Conservation (phyloP, 2,888 invertebrate genomes). For the Stictocephala bisonia region DNA sequence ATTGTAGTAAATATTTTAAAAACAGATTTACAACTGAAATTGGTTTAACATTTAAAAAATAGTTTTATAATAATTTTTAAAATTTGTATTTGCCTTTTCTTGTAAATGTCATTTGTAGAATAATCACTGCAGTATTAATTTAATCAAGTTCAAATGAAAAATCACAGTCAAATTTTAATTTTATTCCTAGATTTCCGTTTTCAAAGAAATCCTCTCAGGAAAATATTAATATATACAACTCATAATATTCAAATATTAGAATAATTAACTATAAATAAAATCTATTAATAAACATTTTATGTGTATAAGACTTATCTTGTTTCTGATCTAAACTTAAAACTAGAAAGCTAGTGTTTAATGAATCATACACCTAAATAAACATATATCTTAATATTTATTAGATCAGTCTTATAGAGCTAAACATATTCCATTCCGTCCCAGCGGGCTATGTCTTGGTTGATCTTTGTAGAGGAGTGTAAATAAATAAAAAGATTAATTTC, state of each 20-base stretch:
- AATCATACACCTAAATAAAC: constrained; percentile 40
- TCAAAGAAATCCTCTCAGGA: constrained; percentile 7
- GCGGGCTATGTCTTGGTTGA: constrained; percentile 18
- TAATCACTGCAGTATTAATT: too few species aligned
- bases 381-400: constrained; percentile 26
- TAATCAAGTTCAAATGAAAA: constrained; percentile 25
- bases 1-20: too few species aligned
- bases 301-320: constrained; percentile 16
- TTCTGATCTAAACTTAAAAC: constrained; percentile 10
- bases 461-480: too few species aligned
- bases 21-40: too few species aligned
- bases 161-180: constrained; percentile 34
- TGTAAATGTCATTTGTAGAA: too few species aligned
- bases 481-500: too few species aligned
- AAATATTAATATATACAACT: constrained; percentile 22
- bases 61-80: too few species aligned
- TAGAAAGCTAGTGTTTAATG: constrained; percentile 31
- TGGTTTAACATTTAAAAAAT: too few species aligned
- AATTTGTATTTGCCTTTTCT: too few species aligned
- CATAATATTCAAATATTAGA: constrained; percentile 6
- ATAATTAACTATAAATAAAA: constrained; percentile 16
- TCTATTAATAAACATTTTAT: constrained; percentile 30
- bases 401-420: constrained; percentile 31
- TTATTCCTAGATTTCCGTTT: constrained; percentile 35
- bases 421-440: too few species aligned